Evolutionary conservation across 2,113 vertebrate species (phyloP), one percentile per base, ranked within the genome.

Genomic region (Poeciliopsis occidentalis): DNA sequence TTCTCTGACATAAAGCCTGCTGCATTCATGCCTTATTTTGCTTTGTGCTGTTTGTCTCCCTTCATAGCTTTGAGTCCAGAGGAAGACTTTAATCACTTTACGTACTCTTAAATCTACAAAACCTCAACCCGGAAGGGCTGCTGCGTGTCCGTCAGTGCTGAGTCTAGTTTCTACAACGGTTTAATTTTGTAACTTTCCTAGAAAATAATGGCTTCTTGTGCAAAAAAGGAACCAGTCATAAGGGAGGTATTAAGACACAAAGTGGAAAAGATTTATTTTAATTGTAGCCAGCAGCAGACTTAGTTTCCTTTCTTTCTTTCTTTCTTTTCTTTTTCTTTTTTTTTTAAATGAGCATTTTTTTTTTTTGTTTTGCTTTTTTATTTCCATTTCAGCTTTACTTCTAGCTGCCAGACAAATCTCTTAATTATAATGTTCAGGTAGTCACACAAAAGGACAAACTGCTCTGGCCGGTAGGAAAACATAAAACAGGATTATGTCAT

Each of bases 391-490:
- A 81, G 65, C 72, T 78, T 34, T 75, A 77, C 62, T 67, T 80
- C 54, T 78, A 47, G 71, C 75, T 81, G 72, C 84, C 79, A 82
- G 63, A 76, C 67, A 37, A 51, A 19, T 80, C 81, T 81, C 54
- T 34, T 62, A 51, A 75, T 84, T 57, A 61, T 80, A 32, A 88
- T 88, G 84, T 87, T 63, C 76, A 73, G 75, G 67, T 87, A 72
- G 82, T 80, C 80, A 82, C 77, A 87, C 76, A 63, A 85, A 86
- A 87, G 77, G 76, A 86, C 75, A 86, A 88, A 83, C 84, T 51
- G 79, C 82, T 89, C 75, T 71, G 76, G 85, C 79, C 60, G 69
- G 68, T 85, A 83, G 82, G 82, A 89, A 89, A 87, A 84, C 60
- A 87, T 89, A 85, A 87, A 92, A 88, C 70, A 26, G 37, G 73